Evolutionary conservation across 2,888 invertebrate species (phyloP), one percentile per base, ranked within the genome.

Genomic region (Drosophila mettleri): DNA sequence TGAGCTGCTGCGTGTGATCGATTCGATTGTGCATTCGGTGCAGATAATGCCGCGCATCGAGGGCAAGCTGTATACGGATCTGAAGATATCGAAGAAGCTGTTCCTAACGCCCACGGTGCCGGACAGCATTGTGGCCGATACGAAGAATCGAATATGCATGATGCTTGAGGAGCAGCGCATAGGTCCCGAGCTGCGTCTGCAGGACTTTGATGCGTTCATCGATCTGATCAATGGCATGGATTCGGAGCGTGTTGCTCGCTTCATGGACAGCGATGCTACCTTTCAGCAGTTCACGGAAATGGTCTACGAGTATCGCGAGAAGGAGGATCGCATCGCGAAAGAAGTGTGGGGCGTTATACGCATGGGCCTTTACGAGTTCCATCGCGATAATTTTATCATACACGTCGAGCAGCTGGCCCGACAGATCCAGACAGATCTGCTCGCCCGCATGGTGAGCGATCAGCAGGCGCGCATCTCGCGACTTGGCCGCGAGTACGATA

Each of bases 401-500:
- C 93, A 95, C 0, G 92, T 98, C 69, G 94, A 95, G 8, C 91
- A 93, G 12, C 93, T 95, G 27, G 96, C 97, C 0, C 94, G 95
- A 31, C 93, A 93, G 55, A 93, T 97, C 57, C 95, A 95, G 70
- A 94, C 95, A 49, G 94, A 94, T 54, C 91, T 98, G 53, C 91
- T 98, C 6, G 93, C 94, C 41, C 94, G 94, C 86, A 96, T 98
- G 95, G 95, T 96, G 1, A 93, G 94, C 22, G 96, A 97, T 90
- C 97, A 98, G 91, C 97, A 97, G 91, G 92, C 93, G 10, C 94
- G 95, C 86, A 96, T 97, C 69, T 96, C 95, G 92, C 93, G 94
- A 95, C 96, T 98, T 59, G 96, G 95, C 65, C 96, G 96, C 55
- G 97, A 98, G 86, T 98, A 98, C 91, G 95, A 96, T 78, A 91